These are phyloP conservation scores for Crocallis elinguaria DNA, from an alignment of 2,888 invertebrate species.

Conservation along the genomic window DNA sequence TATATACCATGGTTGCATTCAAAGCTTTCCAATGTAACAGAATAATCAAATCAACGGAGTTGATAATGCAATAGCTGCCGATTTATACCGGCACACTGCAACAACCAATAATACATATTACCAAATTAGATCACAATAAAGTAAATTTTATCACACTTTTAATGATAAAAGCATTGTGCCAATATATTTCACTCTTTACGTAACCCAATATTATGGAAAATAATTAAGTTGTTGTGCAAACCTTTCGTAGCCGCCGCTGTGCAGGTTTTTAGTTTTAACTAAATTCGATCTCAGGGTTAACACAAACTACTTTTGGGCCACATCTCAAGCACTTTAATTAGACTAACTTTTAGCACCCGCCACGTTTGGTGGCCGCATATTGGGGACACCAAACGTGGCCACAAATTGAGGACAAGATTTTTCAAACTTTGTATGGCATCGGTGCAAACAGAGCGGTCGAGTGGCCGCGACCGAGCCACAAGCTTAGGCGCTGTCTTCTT, in stretches of 20 bases:
- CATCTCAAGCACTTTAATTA: not conserved
- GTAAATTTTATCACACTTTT: slow-evolving; percentile 21
- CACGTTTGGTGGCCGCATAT: too few species aligned
- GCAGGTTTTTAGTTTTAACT: slow-evolving; percentile 40
- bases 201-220: slow-evolving; percentile 29
- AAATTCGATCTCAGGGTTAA: slow-evolving; percentile 46
- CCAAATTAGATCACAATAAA: slow-evolving; percentile 28
- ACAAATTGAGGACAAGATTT: too few species aligned
- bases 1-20: too few species aligned
- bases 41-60: not conserved
- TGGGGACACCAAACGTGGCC: too few species aligned
- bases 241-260: slow-evolving; percentile 30
- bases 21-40: not conserved
- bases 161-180: slow-evolving; percentile 23
- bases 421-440: too few species aligned
- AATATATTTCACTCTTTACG: slow-evolving; percentile 26
- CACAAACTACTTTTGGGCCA: slow-evolving; percentile 7
- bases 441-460: too few species aligned
- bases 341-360: not conserved
- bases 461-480: too few species aligned
- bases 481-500: too few species aligned
- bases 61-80: slow-evolving; percentile 8
- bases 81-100: slow-evolving; percentile 7
- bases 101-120: slow-evolving; percentile 3
- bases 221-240: slow-evolving; percentile 47